Evolutionary conservation across 2,113 vertebrate species (phyloP), one percentile per base, ranked within the genome.

Genomic region (Rhipidura dahli): DNA sequence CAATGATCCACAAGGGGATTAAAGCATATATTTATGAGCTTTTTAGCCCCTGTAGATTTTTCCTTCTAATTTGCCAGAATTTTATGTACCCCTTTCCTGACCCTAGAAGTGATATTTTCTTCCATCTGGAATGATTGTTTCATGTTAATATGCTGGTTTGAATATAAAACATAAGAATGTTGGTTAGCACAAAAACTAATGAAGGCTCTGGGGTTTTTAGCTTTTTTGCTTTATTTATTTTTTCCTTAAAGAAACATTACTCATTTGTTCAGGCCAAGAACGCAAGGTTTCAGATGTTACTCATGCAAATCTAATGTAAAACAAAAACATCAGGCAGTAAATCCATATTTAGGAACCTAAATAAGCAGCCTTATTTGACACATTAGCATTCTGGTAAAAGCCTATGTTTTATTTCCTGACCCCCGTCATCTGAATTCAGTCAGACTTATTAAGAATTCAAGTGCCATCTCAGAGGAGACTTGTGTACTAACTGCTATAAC

Each of bases 71-170:
- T 96, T 95, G 94, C 88, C 96, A 96, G 93, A 95, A 90, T 93
- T 96, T 96, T 96, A 92, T 92, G 92, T 95, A 96, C 94, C 96
- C 96, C 92, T 80, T 97, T 92, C 51, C 77, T 96, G 96, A 97
- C 96, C 96, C 76, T 83, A 96, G 85, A 92, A 95, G 72, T 87
- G 83, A 95, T 93, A 95, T 96, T 96, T 96, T 96, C 90, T 87
- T 96, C 96, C 96, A 97, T 96, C 96, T 97, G 94, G 96, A 96
- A 89, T 81, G 88, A 93, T 97, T 97, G 90, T 93, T 97, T 92
- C 90, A 94, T 95, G 87, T 96, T 96, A 95, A 93, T 96, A 89
- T 68, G 80, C 44, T 89, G 93, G 92, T 94, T 92, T 97, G 56
- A 96, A 87, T 92, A 95, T 96, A 97, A 97, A 96, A 96, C 80